phyloP scores from a whole-genome alignment of 2,888 invertebrate species.

The Harpalus rufipes region DNA sequence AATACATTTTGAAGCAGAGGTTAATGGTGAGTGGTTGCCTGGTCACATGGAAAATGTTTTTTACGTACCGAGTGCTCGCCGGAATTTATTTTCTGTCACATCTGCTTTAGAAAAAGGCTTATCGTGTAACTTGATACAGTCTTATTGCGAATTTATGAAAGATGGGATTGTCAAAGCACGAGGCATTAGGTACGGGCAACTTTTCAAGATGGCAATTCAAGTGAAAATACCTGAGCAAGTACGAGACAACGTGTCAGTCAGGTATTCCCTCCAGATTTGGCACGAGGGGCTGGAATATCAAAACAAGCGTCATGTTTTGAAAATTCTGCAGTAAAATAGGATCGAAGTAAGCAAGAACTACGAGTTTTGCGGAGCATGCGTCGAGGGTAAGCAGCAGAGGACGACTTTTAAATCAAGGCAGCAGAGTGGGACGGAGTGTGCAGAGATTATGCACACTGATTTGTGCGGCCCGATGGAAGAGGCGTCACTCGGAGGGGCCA shows the following conservation, averaged over 20 bases:
- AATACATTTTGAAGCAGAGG: constrained; percentile 63
- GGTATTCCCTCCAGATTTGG: constrained; percentile 65
- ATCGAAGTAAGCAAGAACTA: too few species aligned
- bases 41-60: constrained; percentile 35
- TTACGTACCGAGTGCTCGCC: constrained; percentile 46
- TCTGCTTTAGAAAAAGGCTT: constrained; percentile 57
- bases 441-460: constrained; percentile 66
- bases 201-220: constrained; percentile 17
- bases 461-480: constrained; percentile 67
- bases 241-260: constrained; percentile 11
- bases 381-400: constrained; percentile 69
- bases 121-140: constrained; percentile 55
- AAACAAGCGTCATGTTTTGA: constrained; percentile 68
- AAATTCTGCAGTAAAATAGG: constrained; percentile 67
- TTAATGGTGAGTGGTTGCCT: constrained; percentile 66
- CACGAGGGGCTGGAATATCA: constrained; percentile 62
- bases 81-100: constrained; percentile 66
- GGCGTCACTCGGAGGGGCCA: constrained; percentile 44
- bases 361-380: constrained; percentile 69
- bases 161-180: constrained; percentile 51
- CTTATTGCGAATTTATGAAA: constrained; percentile 58
- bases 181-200: constrained; percentile 5
- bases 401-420: constrained; percentile 65
- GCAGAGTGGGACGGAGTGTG: constrained; percentile 41
- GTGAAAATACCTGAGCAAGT: constrained; percentile 34